phyloP scores from a whole-genome alignment of 2,888 invertebrate genomes.

The Cheilosia urbana region DNA sequence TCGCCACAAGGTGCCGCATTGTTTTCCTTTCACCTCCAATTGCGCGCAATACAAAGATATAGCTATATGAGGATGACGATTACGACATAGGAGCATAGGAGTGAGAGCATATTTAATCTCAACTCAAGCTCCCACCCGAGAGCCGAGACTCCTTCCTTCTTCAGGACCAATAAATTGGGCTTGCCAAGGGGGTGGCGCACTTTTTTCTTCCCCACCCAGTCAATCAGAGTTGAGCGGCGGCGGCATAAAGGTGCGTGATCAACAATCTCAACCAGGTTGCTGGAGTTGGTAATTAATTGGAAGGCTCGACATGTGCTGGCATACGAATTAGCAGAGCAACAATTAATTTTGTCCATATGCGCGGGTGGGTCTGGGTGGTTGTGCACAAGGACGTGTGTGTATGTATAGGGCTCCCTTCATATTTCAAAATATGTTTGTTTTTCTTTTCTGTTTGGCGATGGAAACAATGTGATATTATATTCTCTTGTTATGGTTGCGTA shows the following conservation, averaged over 20 bases:
- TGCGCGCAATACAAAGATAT: background rate
- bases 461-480: constrained; percentile 61
- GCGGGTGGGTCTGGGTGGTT: background rate
- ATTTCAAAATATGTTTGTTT: constrained; percentile 52
- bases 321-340: constrained; percentile 72
- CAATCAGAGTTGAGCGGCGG: constrained; percentile 54
- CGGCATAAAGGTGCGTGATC: constrained; percentile 57
- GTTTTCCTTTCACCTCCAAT: constrained; percentile 27
- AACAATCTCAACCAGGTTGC: constrained; percentile 58
- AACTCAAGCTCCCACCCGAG: background rate
- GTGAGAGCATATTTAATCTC: constrained; percentile 24
- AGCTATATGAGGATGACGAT: background rate
- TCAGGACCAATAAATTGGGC: constrained; percentile 54
- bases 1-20: constrained; percentile 31
- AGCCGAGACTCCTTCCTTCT: constrained; percentile 4
- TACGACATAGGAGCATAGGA: background rate
- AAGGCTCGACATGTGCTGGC: constrained; percentile 69
- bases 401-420: constrained; percentile 38
- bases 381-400: background rate
- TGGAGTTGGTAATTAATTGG: constrained; percentile 70
- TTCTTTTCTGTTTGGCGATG: constrained; percentile 7
- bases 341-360: constrained; percentile 69
- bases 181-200: constrained; percentile 1
- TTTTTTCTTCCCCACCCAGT: constrained; percentile 18
- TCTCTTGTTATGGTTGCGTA: constrained; percentile 67